Base-by-base conservation (phyloP, 2,888 invertebrate species). In the Petrolisthes manimaculis region DNA sequence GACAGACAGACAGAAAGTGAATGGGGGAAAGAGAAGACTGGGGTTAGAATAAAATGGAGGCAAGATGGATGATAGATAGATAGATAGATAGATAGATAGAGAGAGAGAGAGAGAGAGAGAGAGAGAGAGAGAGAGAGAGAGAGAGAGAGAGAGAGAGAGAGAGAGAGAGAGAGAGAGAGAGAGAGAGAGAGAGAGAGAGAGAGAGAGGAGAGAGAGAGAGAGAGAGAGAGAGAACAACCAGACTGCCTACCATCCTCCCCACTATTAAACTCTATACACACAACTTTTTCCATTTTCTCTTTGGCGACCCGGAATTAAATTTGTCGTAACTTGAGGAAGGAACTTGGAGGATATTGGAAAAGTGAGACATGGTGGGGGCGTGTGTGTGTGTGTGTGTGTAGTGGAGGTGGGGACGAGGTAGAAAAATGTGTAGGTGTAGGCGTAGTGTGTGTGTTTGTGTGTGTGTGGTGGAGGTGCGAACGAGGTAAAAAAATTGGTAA, bases 221-320 rank as follows among this genome's bases (percentile, higher is more conserved):
- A 61, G 61, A 12, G 61, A 61, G 61, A 61, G 61, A 18, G 61
- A 18, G 61, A 61, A 61, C 18, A 61, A 37, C 37, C 37, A 37
- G 37, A 1, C 37, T 37, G 37, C 37, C 37, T 37, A 37, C 37
- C 37, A 37, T 37, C 71, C 71, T n/a, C 71, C 21, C 71, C 18
- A n/a, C 18, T 21, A 71, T 71, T 71, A 71, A 71, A 71, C 71
- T 71, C 71, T 71, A 71, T 71, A 71, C n/a, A 71, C 71, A 71
- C 71, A 71, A 71, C 71, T 71, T 71, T 71, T 71, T n/a, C 71
- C 71, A 71, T 71, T 71, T 71, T 71, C 71, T n/a, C 71, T 71
- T 71, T n/a, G 71, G 71, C 21, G 71, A 21, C 6, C 6, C n/a
- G 71, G 71, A 71, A 71, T 71, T 71, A 71, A 71, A 71, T 71